Evolutionary conservation across 2,113 vertebrate genomes (phyloP).

Genomic region (Chitala chitala): DNA sequence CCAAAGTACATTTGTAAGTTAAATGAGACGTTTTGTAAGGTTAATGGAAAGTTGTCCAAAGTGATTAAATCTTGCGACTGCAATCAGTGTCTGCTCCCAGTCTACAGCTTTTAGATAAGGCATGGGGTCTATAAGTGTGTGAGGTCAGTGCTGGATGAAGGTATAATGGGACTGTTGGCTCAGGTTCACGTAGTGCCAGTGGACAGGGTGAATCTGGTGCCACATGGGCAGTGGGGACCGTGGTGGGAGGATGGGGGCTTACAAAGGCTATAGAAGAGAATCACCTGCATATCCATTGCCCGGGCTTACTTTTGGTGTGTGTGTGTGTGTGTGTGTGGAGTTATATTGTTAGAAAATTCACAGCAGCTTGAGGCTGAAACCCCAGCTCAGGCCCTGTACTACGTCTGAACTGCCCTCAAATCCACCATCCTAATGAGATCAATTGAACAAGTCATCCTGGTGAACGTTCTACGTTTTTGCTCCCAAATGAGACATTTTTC

Average conservation of each 20-base stretch:
- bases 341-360: slow-evolving; percentile 40
- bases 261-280: too few relatives aligned
- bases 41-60: not conserved
- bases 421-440: slow-evolving; percentile 24
- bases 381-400: not conserved
- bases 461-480: not conserved
- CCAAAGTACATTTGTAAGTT: not conserved
- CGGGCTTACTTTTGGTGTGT: slow-evolving; percentile 21
- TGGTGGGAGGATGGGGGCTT: too few relatives aligned
- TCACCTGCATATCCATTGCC: not conserved
- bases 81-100: not conserved
- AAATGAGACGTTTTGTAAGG: not conserved
- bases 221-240: not conserved
- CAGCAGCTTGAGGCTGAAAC: slow-evolving; percentile 35
- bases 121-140: not conserved
- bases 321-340: slow-evolving; percentile 42
- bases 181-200: not conserved
- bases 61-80: not conserved
- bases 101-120: not conserved
- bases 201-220: not conserved
- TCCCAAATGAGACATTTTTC: too few relatives aligned
- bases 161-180: not conserved
- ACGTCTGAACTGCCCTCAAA: slow-evolving; percentile 26
- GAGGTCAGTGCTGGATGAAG: not conserved
- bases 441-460: slow-evolving; percentile 26